These are phyloP conservation scores for Sapajus apella DNA, from an alignment of 2,113 vertebrate species.

Conservation along the genomic window DNA sequence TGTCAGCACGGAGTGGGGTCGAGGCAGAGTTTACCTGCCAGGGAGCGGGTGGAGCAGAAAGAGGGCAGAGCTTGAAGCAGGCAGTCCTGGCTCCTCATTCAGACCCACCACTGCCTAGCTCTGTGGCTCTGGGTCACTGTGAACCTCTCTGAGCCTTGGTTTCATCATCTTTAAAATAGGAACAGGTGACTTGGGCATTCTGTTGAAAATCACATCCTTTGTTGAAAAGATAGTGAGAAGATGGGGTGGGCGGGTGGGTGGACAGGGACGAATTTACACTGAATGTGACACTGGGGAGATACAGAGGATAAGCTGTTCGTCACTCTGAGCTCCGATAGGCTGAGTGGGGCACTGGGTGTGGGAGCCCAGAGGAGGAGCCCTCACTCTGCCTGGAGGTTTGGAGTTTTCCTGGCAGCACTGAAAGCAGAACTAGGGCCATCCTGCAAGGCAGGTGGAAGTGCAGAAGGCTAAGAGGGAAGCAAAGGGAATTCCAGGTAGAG, in stretches of 20 bases:
- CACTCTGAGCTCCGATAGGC: neutral
- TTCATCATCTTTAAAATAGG: neutral
- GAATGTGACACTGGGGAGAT: neutral
- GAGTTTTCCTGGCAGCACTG: neutral
- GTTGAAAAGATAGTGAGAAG: neutral
- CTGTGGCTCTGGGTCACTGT: neutral
- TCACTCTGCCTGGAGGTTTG: neutral
- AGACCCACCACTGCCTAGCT: neutral
- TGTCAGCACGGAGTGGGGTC: rapidly evolving
- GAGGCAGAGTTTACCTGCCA: neutral
- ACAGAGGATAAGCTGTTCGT: neutral
- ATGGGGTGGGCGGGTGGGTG: too few relatives aligned
- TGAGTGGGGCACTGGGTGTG: neutral
- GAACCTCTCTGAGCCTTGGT: neutral
- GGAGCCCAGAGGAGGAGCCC: neutral
- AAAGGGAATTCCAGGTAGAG: neutral
- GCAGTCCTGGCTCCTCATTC: neutral
- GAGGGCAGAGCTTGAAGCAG: neutral
- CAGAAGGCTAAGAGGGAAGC: neutral
- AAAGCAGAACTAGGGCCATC: neutral
- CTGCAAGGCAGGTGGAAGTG: neutral
- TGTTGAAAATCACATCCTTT: neutral
- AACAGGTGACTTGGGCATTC: neutral
- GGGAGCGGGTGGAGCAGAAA: neutral
- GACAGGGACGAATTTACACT: neutral